Evolutionary conservation across 1,140 invertebrate species (phyloP).

Genomic region (Heliconius hermathena): DNA sequence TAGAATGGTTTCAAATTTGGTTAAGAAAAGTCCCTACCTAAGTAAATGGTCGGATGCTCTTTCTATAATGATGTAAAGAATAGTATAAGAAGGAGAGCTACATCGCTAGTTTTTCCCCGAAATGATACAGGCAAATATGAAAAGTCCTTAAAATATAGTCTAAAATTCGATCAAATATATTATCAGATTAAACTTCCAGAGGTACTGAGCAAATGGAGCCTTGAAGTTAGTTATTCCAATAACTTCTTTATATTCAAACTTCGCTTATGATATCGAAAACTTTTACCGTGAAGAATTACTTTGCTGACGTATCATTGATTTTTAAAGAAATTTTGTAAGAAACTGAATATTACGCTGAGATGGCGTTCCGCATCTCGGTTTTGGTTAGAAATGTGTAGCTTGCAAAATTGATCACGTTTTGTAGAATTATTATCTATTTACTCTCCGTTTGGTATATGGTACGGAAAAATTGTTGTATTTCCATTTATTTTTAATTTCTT

Average conservation of each 20-base stretch:
- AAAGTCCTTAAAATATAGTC: not conserved
- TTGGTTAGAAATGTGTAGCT: not conserved
- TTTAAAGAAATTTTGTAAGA: slow-evolving; percentile 16
- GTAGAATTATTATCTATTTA: not conserved
- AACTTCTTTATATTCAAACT: slow-evolving; percentile 19
- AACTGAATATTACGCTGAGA: slow-evolving; percentile 8
- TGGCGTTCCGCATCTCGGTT: not conserved
- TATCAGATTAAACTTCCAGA: slow-evolving; percentile 17
- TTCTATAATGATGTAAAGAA: no score
- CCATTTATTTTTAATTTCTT: no score
- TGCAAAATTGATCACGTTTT: not conserved
- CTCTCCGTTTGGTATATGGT: no score
- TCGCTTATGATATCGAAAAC: slow-evolving; percentile 20
- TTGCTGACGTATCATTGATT: slow-evolving; percentile 20
- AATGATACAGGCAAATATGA: not conserved
- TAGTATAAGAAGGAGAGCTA: no score
- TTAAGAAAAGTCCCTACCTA: no score
- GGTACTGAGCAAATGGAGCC: slow-evolving; percentile 11
- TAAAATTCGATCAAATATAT: slow-evolving; percentile 15
- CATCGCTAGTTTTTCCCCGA: not conserved
- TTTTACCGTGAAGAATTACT: slow-evolving; percentile 19
- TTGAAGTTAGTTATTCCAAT: slow-evolving; percentile 20
- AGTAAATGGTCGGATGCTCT: no score
- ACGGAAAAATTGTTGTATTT: no score
- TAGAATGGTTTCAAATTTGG: no score